Evolutionary conservation across 2,113 vertebrate species (phyloP).

Genomic region (Siphamia tubifer): DNA sequence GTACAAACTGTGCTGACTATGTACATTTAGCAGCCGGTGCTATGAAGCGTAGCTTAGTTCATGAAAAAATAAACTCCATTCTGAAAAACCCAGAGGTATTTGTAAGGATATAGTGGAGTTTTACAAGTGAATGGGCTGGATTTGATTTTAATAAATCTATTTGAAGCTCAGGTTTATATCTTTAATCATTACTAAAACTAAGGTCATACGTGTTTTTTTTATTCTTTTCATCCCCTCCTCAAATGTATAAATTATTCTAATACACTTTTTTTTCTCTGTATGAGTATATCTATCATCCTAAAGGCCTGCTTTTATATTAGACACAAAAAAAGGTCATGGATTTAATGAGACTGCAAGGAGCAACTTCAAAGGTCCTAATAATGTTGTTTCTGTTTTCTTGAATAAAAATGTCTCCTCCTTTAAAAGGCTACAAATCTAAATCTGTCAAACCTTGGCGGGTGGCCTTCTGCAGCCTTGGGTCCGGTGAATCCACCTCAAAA

Average conservation of each 20-base stretch:
- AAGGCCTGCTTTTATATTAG: conserved; percentile 25
- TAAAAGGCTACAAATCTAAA: conserved; percentile 13
- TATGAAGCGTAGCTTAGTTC: background rate
- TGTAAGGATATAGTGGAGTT: conserved; percentile 2
- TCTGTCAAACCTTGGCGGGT: background rate
- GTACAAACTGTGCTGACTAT: background rate
- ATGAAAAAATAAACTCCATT: background rate
- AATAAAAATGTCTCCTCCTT: background rate
- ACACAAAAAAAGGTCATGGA: conserved; percentile 38
- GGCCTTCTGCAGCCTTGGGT: background rate
- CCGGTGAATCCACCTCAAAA: conserved; percentile 20
- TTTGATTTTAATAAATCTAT: background rate
- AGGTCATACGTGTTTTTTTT: background rate
- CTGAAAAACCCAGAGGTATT: background rate
- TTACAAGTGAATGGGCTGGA: background rate
- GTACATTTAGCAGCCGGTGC: background rate
- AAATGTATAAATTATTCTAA: conserved; percentile 18
- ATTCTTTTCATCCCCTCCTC: background rate
- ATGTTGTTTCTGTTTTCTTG: background rate
- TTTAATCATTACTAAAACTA: conserved; percentile 12
- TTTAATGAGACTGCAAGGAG: conserved; percentile 21
- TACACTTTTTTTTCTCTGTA: background rate
- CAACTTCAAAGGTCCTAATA: conserved; percentile 20
- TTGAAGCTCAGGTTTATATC: background rate
- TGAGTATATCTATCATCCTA: background rate